These are phyloP conservation scores for Dioctria rufipes DNA, from an alignment of 2,888 invertebrate genomes.

Conservation along the genomic window DNA sequence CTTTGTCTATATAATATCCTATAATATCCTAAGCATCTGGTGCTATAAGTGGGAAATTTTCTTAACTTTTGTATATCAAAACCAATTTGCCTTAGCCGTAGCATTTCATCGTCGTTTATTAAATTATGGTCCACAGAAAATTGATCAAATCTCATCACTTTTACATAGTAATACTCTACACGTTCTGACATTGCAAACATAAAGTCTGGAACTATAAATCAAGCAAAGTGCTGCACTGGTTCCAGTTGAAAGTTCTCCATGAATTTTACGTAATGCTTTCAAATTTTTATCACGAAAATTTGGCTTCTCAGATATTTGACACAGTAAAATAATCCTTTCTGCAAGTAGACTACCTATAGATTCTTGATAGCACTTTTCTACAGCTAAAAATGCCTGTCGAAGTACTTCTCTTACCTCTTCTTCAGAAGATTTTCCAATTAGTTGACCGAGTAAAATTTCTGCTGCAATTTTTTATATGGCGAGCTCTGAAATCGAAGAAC, in stretches of 20 bases:
- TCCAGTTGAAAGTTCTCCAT: too few species aligned
- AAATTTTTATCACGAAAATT: too few species aligned
- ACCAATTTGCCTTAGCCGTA: conserved; percentile 83
- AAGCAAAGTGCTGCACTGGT: too few species aligned
- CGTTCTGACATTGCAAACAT: conserved; percentile 88
- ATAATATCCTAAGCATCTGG: conserved; percentile 91
- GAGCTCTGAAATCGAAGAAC: conserved; percentile 81
- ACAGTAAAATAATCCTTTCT: too few species aligned
- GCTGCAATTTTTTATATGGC: conserved; percentile 89
- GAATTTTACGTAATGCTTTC: too few species aligned
- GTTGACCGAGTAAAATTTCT: conserved; percentile 86
- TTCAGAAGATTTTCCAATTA: conserved; percentile 79
- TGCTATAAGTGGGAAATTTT: conserved; percentile 73
- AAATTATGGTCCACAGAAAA: conserved; percentile 86
- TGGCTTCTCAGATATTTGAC: too few species aligned
- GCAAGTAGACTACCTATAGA: too few species aligned
- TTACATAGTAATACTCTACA: conserved; percentile 84
- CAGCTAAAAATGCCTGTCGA: conserved; percentile 87
- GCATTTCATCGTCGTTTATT: conserved; percentile 86
- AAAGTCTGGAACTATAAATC: too few species aligned
- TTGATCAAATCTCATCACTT: conserved; percentile 84
- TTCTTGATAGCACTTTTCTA: conserved; percentile 87
- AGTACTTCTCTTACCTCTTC: conserved; percentile 85
- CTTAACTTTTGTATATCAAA: conserved; percentile 77
- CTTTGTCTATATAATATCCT: conserved; percentile 89